Percentiles rank a stretch among this genome's conserved stretches.
These are phyloP conservation scores for Nothocercus julius DNA, from an alignment of 2,113 vertebrate species.

Conservation along the genomic window DNA sequence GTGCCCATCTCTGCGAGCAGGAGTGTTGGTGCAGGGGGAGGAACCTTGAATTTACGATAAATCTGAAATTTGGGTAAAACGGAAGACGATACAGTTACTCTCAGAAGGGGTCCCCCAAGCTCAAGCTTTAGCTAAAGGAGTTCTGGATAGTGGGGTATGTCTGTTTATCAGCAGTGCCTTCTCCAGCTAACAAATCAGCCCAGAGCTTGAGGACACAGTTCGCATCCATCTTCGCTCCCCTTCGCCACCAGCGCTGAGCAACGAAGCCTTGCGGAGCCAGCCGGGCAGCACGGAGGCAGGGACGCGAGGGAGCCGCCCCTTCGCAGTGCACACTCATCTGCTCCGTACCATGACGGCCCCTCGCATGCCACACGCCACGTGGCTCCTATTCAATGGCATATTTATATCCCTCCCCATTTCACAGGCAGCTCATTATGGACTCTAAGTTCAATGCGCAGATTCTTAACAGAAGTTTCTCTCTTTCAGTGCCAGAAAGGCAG, in stretches of 20 bases:
- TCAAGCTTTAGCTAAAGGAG: not conserved
- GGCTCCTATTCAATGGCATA: not conserved
- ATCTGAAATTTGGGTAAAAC: not conserved
- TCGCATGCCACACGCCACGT: not conserved
- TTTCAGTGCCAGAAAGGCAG: not conserved
- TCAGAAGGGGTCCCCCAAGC: not conserved
- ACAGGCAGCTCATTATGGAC: not conserved
- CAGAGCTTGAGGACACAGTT: not conserved
- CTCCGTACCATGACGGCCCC: not conserved
- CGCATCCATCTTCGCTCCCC: not conserved
- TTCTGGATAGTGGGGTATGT: not conserved
- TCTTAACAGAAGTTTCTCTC: not conserved
- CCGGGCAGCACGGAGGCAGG: not conserved
- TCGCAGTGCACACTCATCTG: fast-evolving
- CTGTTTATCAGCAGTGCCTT: not conserved
- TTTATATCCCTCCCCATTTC: not conserved
- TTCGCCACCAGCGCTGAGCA: not conserved
- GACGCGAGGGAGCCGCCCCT: not conserved
- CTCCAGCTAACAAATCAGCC: not conserved
- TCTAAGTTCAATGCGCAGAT: not conserved
- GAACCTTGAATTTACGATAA: not conserved
- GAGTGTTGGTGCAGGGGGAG: not conserved
- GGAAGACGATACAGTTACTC: not conserved
- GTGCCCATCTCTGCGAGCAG: not conserved
- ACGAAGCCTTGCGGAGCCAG: not conserved